Evolutionary conservation across 2,113 vertebrate species (phyloP).

Genomic region (Rattus norvegicus): GRCr8 NC_086021.1:81763501-81764000

Average conservation of each 20-base stretch:
- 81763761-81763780: neutral
- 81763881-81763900: neutral
- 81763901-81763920: neutral
- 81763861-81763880: neutral
- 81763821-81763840: neutral
- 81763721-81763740: neutral
- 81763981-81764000: neutral
- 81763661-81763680: neutral
- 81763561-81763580: neutral
- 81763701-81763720: neutral
- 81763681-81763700: neutral
- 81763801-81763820: neutral
- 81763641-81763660: neutral
- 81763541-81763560: neutral
- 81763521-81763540: neutral
- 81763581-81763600: neutral
- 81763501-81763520: neutral
- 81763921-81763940: neutral
- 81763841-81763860: neutral
- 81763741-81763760: slow-evolving; percentile 7
- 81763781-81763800: slow-evolving; percentile 4
- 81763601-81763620: neutral
- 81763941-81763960: neutral
- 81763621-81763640: neutral
- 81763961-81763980: neutral